Evolutionary conservation across 2,797 vertebrate species (phyloP).

Genomic region (Poeciliopsis presidionis): DNA sequence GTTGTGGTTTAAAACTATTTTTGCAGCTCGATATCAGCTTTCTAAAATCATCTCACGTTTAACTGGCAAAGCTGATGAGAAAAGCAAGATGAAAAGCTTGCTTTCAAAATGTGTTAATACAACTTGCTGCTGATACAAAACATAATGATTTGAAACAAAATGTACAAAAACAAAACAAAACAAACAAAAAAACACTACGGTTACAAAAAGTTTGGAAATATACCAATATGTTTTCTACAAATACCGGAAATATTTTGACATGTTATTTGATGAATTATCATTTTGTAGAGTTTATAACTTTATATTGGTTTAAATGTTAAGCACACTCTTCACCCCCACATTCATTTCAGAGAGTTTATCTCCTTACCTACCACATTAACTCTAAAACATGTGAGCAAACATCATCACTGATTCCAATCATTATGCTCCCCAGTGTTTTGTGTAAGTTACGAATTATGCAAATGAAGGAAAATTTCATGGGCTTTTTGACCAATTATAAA

Average conservation of each 20-base stretch:
- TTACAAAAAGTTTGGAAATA: background rate
- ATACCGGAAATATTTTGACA: background rate
- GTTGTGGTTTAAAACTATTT: constrained; percentile 10
- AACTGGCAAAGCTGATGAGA: background rate
- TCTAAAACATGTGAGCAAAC: constrained; percentile 4
- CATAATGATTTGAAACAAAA: background rate
- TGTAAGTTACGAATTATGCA: background rate
- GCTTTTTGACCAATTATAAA: background rate
- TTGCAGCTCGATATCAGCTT: background rate
- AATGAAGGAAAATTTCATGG: constrained; percentile 6
- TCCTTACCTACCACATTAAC: background rate
- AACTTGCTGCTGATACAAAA: background rate
- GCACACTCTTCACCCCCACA: background rate
- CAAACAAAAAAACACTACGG: background rate
- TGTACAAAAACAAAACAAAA: too few relatives aligned
- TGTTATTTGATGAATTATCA: background rate
- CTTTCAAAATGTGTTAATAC: background rate
- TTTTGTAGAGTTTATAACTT: background rate
- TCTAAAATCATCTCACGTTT: constrained; percentile 11
- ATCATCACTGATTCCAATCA: constrained; percentile 8
- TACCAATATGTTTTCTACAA: background rate
- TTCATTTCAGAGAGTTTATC: background rate
- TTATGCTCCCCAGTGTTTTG: constrained; percentile 4
- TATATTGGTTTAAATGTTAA: background rate
- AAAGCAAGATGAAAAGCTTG: background rate